Percentiles rank a stretch among this genome's conserved stretches.
Evolutionary conservation across 1,140 invertebrate genomes (phyloP).

Genomic region (Glossosoma conforme): DNA sequence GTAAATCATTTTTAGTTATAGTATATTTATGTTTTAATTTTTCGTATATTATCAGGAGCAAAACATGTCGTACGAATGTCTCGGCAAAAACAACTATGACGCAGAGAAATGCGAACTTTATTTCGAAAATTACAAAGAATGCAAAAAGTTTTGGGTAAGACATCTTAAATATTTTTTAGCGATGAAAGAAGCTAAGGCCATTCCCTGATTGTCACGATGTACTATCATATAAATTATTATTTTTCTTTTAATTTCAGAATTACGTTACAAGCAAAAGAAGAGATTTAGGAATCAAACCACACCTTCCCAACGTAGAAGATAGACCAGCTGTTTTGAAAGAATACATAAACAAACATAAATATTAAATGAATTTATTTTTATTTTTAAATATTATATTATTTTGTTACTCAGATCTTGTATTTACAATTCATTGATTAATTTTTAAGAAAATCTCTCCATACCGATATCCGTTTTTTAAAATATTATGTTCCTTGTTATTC

Average conservation of each 20-base stretch:
- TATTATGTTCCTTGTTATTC: too few relatives aligned
- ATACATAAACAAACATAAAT: neutral
- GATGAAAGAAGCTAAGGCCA: neutral
- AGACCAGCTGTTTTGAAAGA: conserved; percentile 30
- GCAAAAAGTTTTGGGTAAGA: conserved; percentile 58
- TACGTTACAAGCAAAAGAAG: conserved; percentile 43
- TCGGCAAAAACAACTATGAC: conserved; percentile 55
- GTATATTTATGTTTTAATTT: too few relatives aligned
- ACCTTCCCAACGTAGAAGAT: conserved; percentile 47
- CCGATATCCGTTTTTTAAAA: neutral
- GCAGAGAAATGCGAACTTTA: conserved; percentile 55
- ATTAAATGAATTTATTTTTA: neutral
- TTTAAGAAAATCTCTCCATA: too few relatives aligned
- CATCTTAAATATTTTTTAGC: neutral
- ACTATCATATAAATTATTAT: neutral
- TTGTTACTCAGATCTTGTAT: neutral
- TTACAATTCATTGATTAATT: conserved; percentile 18
- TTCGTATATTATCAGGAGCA: conserved; percentile 52
- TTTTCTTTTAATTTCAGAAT: conserved; percentile 37
- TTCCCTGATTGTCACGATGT: neutral
- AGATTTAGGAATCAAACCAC: conserved; percentile 45
- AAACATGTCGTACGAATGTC: conserved; percentile 54
- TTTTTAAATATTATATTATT: neutral
- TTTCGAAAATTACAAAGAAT: conserved; percentile 62
- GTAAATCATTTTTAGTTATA: too few relatives aligned